Percentiles rank a stretch among this genome's conserved stretches.
These are phyloP conservation scores for Spatulosminthurus flaviceps DNA, from an alignment of 2,888 invertebrate species.

Conservation along the genomic window DNA sequence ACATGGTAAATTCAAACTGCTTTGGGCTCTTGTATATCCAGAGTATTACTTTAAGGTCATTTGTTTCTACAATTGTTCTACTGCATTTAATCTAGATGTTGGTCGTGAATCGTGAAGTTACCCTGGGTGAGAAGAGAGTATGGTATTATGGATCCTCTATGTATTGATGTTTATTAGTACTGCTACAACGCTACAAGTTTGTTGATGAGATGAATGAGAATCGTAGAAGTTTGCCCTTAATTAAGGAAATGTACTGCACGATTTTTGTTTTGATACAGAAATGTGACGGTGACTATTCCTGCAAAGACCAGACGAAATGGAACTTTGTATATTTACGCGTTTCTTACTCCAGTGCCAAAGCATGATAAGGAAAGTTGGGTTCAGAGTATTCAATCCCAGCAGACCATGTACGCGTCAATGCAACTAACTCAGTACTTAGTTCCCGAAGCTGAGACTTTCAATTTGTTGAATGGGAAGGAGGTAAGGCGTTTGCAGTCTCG, in stretches of 20 bases:
- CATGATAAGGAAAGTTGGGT: constrained; percentile 67
- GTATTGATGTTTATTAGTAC: too few species aligned
- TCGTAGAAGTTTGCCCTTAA: too few species aligned
- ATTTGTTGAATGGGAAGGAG: constrained; percentile 65
- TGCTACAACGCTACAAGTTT: too few species aligned
- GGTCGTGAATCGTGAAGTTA: too few species aligned
- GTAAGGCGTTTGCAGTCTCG: constrained; percentile 26
- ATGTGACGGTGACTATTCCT: constrained; percentile 76
- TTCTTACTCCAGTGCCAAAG: constrained; percentile 69
- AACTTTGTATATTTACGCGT: constrained; percentile 80
- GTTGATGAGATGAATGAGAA: too few species aligned
- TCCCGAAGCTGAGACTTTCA: constrained; percentile 75
- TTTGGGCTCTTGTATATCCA: too few species aligned
- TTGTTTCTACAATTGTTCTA: too few species aligned
- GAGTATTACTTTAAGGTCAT: too few species aligned
- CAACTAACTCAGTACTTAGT: constrained; percentile 78
- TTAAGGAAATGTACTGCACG: background rate
- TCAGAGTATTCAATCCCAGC: constrained; percentile 73
- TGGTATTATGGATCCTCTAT: too few species aligned
- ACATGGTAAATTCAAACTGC: too few species aligned
- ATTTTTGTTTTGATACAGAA: constrained; percentile 68
- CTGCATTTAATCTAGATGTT: too few species aligned
- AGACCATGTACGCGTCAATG: constrained; percentile 72
- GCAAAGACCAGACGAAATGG: constrained; percentile 83
- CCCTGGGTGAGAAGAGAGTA: too few species aligned